Evolutionary conservation across 1,140 invertebrate species (phyloP).

Genomic region (Temnothorax longispinosus): DNA sequence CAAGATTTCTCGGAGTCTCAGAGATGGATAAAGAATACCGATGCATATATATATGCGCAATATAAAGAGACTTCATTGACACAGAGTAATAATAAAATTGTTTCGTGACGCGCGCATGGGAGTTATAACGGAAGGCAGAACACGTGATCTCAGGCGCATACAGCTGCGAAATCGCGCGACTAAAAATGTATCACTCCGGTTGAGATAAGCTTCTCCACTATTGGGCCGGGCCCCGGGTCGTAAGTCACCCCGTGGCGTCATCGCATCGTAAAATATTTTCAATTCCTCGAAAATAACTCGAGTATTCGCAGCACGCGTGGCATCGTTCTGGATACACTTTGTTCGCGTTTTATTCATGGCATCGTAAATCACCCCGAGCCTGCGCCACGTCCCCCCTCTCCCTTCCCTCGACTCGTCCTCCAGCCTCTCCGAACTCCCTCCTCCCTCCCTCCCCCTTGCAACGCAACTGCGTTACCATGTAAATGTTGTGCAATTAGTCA

Average conservation of each 20-base stretch:
- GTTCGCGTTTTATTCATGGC: conserved; percentile 64
- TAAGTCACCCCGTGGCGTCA: conserved; percentile 58
- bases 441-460: background rate
- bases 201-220: conserved; percentile 17
- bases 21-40: background rate
- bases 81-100: conserved; percentile 12
- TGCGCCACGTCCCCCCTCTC: conserved; percentile 7
- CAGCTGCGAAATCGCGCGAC: conserved; percentile 46
- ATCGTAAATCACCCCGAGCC: conserved; percentile 46
- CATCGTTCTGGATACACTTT: conserved; percentile 60
- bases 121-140: background rate
- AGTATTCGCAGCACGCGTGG: conserved; percentile 58
- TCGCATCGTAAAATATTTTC: conserved; percentile 63
- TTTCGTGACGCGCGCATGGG: background rate
- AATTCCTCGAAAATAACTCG: conserved; percentile 62
- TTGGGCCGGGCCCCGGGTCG: conserved; percentile 22
- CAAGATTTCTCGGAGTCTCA: background rate
- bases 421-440: no score
- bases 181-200: conserved; percentile 44
- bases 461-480: conserved; percentile 63
- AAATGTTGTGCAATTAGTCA: conserved; percentile 68
- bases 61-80: background rate
- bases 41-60: background rate
- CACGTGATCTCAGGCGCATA: background rate
- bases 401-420: background rate